These are phyloP conservation scores for Falco naumanni DNA, from an alignment of 2,797 vertebrate genomes.

Conservation along the genomic window DNA sequence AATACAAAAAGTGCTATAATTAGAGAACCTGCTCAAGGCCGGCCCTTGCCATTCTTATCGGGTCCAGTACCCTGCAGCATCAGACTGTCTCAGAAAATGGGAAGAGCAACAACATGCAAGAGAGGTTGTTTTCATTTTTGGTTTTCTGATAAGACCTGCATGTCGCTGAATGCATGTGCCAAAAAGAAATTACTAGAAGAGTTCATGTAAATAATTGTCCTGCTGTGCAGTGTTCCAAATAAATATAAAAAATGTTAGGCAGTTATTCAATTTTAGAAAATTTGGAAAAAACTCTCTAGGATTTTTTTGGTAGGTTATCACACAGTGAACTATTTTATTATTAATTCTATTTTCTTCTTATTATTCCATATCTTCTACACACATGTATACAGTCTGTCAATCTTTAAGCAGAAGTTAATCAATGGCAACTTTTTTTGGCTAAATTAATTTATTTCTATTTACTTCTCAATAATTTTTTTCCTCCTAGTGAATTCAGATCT, in stretches of 20 bases:
- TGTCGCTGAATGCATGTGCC: background rate
- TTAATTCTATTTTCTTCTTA: background rate
- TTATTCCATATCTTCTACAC: background rate
- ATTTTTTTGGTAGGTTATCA: background rate
- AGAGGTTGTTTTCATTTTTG: background rate
- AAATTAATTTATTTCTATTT: background rate
- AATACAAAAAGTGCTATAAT: background rate
- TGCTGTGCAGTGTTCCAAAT: background rate
- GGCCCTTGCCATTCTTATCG: background rate
- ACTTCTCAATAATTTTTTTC: background rate
- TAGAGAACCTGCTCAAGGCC: background rate
- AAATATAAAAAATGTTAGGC: background rate
- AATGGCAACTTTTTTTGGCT: background rate
- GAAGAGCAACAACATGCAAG: background rate
- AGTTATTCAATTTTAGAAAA: background rate
- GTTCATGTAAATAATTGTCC: background rate
- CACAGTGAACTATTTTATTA: background rate
- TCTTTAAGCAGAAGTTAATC: background rate
- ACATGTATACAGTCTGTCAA: background rate
- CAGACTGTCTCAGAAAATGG: background rate
- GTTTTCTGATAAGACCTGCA: background rate
- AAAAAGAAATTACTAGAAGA: background rate
- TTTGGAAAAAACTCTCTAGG: background rate
- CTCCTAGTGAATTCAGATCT: background rate
- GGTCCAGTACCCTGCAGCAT: background rate